These are phyloP conservation scores for Chrysodeixis includens DNA, from an alignment of 2,888 invertebrate species.

Conservation along the genomic window DNA sequence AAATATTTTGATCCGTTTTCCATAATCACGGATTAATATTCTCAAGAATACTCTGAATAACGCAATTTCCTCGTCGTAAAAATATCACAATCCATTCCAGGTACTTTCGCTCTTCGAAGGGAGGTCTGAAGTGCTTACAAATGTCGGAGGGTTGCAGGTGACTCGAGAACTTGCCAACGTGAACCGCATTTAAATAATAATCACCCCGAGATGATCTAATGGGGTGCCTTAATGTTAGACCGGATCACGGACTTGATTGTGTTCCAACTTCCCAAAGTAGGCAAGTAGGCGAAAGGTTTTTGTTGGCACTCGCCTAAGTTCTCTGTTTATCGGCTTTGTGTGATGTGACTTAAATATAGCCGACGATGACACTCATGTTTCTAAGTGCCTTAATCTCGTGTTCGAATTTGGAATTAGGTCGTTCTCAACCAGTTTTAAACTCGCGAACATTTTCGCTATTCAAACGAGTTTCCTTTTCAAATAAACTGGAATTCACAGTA, in stretches of 20 bases:
- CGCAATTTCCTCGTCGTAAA: slow-evolving; percentile 45
- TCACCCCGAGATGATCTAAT: slow-evolving; percentile 49
- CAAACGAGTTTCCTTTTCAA: not conserved
- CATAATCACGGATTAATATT: slow-evolving; percentile 55
- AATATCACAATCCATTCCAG: slow-evolving; percentile 37
- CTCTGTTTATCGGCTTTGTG: slow-evolving; percentile 18
- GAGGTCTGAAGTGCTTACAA: slow-evolving; percentile 47
- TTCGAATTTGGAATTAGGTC: slow-evolving; percentile 4
- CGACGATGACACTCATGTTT: not conserved
- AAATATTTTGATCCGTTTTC: slow-evolving; percentile 8
- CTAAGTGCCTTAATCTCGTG: not conserved
- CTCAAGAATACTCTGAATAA: slow-evolving; percentile 28
- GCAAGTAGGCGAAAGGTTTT: slow-evolving; percentile 28
- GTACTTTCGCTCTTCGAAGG: slow-evolving; percentile 29
- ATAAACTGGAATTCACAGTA: not conserved
- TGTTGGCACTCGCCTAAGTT: slow-evolving; percentile 28
- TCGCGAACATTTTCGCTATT: slow-evolving; percentile 1
- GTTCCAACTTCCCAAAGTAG: slow-evolving; percentile 19
- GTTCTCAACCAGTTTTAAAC: slow-evolving; percentile 4
- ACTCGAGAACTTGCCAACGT: slow-evolving; percentile 49
- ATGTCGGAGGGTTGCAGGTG: slow-evolving; percentile 50
- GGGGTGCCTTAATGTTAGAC: slow-evolving; percentile 47
- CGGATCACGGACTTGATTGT: slow-evolving; percentile 30
- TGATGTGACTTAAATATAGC: slow-evolving; percentile 11
- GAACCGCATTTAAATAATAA: slow-evolving; percentile 54